Conservation (phyloP, 2,113 vertebrate genomes). For the Rutilus rutilus region DNA sequence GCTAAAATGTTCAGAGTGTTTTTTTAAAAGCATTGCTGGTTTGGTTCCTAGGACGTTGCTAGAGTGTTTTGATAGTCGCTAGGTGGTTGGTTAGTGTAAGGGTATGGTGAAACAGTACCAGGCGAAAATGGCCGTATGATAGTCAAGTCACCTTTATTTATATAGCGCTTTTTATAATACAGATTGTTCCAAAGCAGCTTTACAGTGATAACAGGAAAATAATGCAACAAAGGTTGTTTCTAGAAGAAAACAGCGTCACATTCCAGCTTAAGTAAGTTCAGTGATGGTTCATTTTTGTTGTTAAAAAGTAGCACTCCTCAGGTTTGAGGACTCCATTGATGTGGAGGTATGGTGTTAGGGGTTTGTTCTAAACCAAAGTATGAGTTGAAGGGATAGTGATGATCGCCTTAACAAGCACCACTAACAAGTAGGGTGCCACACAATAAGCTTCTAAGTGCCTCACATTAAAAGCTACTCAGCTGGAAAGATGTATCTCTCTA, state of each 20-base stretch:
- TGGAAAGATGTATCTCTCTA: background rate
- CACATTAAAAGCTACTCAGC: background rate
- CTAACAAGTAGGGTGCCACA: background rate
- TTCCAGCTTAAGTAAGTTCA: no score
- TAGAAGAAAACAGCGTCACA: no score
- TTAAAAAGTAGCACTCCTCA: background rate
- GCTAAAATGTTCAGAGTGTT: background rate
- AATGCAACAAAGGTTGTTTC: no score
- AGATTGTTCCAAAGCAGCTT: no score
- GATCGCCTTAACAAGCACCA: background rate
- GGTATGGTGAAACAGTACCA: background rate
- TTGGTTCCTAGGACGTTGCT: background rate
- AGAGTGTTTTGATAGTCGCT: background rate
- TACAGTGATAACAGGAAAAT: no score
- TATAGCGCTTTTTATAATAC: no score
- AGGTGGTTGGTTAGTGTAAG: background rate
- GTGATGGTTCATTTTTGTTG: no score
- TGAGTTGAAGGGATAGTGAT: background rate
- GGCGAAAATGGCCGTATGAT: background rate
- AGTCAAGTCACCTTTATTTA: no score
- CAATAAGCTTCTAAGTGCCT: background rate
- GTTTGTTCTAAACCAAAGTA: background rate
- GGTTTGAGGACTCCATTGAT: background rate
- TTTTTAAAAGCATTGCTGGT: background rate
- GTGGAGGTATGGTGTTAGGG: background rate